Base-by-base conservation (phyloP, 2,888 invertebrate species). In the Philonicus albiceps region DNA sequence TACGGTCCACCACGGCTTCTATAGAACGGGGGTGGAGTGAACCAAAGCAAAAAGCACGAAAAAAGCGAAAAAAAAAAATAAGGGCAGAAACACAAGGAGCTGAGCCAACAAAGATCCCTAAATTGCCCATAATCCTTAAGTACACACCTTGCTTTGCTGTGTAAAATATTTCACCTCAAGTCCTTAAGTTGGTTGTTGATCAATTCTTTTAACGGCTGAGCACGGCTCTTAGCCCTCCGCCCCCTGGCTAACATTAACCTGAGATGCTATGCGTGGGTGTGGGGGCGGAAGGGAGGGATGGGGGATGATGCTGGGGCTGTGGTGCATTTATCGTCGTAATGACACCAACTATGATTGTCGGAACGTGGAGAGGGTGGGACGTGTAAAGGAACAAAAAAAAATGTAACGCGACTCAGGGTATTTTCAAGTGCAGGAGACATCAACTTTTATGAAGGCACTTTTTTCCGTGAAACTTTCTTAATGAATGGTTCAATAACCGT, bases 121-220 rank as follows among this genome's bases (percentile, higher is more conserved):
- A 81, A 81, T 81, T 81, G 81, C 55, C 81, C 81, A 81, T 81
- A 81, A 81, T 81, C 81, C 81, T 81, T 55, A 64, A 64, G 81
- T 53, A 55, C 31, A 81, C 81, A 81, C 81, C 64, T 31, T 81
- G 55, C 64, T 64, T 64, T 64, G 49, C 81, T 55, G 53, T 81
- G 81, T 81, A 81, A 81, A 81, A 81, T 81, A 81, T 81, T 55
- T 81, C 43, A 55, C 81, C 30, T 81, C 64, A 64, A 81, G 55
- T 81, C 81, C 64, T 55, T 81, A 81, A 81, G 81, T 81, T 81
- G 55, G 81, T 64, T 55, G 55, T 55, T 81, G 81, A 34, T 81
- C 81, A 81, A 55, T 81, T 55, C 81, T 81, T 81, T 81, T 81
- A 81, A 81, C 81, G 81, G 49, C 31, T 64, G 34, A 81, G 81